Conservation (phyloP, 1,140 invertebrate species). For the Helicoverpa zea region DNA sequence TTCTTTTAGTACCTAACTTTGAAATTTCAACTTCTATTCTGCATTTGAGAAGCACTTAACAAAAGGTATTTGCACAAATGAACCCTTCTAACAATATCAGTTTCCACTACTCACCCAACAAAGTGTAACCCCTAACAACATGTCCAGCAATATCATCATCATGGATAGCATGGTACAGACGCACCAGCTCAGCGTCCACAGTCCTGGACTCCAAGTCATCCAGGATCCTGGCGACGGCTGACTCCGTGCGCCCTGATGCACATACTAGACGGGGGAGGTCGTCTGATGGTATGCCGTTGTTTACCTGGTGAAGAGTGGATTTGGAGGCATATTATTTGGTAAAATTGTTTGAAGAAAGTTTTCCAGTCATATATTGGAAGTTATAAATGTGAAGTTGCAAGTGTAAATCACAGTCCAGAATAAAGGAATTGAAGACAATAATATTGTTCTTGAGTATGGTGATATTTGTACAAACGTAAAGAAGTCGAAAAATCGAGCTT, state of each 20-base stretch:
- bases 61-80: no score
- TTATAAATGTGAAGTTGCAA: no score
- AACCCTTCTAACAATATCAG: no score
- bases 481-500: no score
- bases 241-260: slow-evolving; percentile 87
- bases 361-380: no score
- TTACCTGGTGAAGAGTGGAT: slow-evolving; percentile 63
- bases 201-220: slow-evolving; percentile 88
- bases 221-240: slow-evolving; percentile 91
- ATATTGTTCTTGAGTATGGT: no score
- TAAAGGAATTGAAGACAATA: no score
- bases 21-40: no score
- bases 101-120: slow-evolving; percentile 79
- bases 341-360: background rate
- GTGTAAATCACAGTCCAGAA: no score
- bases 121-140: slow-evolving; percentile 87
- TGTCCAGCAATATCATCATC: slow-evolving; percentile 87
- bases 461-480: no score
- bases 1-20: no score
- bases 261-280: slow-evolving; percentile 87
- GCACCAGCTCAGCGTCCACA: slow-evolving; percentile 87
- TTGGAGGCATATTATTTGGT: background rate
- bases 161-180: slow-evolving; percentile 87
- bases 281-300: slow-evolving; percentile 85
- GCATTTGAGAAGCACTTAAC: no score